These are phyloP conservation scores for Bucco capensis DNA, from an alignment of 2,113 vertebrate genomes.

Conservation along the genomic window DNA sequence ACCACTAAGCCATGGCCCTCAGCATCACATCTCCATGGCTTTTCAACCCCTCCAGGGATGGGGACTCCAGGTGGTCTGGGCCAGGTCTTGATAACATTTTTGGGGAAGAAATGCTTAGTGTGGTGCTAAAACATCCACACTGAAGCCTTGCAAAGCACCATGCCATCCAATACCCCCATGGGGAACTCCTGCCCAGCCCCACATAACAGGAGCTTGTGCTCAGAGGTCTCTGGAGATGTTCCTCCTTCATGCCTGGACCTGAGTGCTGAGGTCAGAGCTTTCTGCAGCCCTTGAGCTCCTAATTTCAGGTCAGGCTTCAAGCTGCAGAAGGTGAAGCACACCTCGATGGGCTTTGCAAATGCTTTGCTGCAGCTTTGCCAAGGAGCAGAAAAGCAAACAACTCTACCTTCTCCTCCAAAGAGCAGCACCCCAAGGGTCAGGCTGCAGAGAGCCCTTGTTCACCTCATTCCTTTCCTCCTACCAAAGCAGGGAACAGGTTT, in stretches of 20 bases:
- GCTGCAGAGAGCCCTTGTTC: fast-evolving
- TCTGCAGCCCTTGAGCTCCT: neutral
- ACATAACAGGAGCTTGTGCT: too few species aligned
- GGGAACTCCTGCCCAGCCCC: neutral
- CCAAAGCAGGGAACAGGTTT: fast-evolving
- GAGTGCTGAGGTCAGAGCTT: neutral
- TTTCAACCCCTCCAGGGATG: too few species aligned
- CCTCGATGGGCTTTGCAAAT: fast-evolving
- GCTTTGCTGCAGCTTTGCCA: fast-evolving
- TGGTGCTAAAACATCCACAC: neutral
- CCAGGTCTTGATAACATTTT: too few species aligned
- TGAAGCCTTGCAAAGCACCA: neutral
- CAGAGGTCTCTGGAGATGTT: fast-evolving
- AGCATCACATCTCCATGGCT: too few species aligned
- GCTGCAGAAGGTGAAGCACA: fast-evolving
- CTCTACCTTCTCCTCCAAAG: neutral
- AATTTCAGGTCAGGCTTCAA: neutral
- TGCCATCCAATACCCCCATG: fast-evolving
- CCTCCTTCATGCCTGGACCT: too few species aligned
- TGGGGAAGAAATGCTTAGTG: neutral
- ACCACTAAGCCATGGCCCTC: too few species aligned
- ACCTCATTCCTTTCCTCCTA: neutral
- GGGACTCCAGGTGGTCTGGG: too few species aligned
- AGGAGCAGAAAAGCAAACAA: neutral
- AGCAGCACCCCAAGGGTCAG: fast-evolving